Evolutionary conservation across 2,888 invertebrate genomes (phyloP), one percentile per base, ranked within the genome.

Genomic region (Lottia scabra): DNA sequence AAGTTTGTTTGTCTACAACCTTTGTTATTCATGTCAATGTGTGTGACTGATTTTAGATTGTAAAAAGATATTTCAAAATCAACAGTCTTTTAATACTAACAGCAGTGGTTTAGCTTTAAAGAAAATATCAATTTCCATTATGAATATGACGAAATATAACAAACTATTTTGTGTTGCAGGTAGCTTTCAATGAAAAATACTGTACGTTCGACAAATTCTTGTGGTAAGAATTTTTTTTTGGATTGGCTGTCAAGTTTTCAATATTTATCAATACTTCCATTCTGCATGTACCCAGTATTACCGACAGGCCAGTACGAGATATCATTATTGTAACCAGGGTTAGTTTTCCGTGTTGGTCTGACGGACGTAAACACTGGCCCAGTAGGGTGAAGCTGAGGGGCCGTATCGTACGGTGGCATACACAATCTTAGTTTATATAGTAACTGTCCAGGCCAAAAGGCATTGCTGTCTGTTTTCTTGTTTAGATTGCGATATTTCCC

Each of bases 401-500:
- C 15, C 38, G 73, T 65, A 67, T 81, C 78, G 64, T 82, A 82
- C 6, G 83, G 78, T 8, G 84, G 84, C 83, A 88, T 84, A 71
- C 82, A 85, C 6, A 88, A 77, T 16, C 83, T 76, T 8, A 89
- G 65, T 74, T 87, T 87, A 75, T 88, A 83, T 69, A 87, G 78
- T 56, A 89, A 76, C 56, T 85, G 84, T 3, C 88, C 88, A 2
- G 89, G 87, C 89, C 89, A 89, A 78, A 85, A 88, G 1, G 82
- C 84, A 64, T 85, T 84, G 30, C 65, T 43, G 44, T 84, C 76
- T 23, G 72, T 78, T 43, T 44, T 56, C 5, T 83, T 81, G 71
- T 83, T 80, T 0, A 84, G 66, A 46, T 81, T 78, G 38, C 77
- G 78, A 71, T 84, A 86, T 8, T 80, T 72, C 2, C 78, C 75